These are phyloP conservation scores for Acipenser transmontanus DNA, from an alignment of 2,797 vertebrate species.

Conservation along the genomic window DNA sequence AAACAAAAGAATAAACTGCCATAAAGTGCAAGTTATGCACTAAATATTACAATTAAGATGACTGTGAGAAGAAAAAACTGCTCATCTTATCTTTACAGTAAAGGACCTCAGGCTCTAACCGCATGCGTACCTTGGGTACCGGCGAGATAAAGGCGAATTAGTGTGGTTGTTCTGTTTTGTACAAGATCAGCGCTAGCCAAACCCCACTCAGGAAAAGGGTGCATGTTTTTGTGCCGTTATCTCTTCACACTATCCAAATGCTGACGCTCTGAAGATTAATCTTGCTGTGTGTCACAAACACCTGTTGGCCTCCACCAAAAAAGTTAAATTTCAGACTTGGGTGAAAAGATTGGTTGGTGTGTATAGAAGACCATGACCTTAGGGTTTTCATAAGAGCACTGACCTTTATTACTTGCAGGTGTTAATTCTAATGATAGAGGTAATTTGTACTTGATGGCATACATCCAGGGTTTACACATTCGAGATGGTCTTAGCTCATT, in stretches of 20 bases:
- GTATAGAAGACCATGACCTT: too few species aligned
- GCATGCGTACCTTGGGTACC: constrained; percentile 23
- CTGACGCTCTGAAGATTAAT: constrained; percentile 17
- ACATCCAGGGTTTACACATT: too few species aligned
- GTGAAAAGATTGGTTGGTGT: neutral
- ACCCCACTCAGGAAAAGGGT: constrained; percentile 35
- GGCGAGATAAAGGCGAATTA: constrained; percentile 29
- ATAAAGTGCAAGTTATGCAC: too few species aligned
- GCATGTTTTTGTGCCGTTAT: constrained; percentile 43
- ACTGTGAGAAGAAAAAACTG: constrained; percentile 12
- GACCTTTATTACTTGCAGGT: too few species aligned
- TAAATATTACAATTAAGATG: constrained; percentile 10
- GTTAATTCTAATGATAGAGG: too few species aligned
- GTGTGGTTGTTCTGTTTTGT: constrained; percentile 40
- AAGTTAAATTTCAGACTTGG: constrained; percentile 32
- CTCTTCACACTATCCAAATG: constrained; percentile 49
- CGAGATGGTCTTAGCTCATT: too few species aligned
- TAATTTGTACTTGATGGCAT: too few species aligned
- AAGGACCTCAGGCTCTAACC: constrained; percentile 28
- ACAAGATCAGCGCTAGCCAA: constrained; percentile 15
- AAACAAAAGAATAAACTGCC: too few species aligned
- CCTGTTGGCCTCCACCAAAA: constrained; percentile 41
- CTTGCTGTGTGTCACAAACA: constrained; percentile 38
- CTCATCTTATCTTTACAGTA: constrained; percentile 32
- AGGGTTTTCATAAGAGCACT: too few species aligned